A percentile compares a stretch with the other conserved stretches of the same genome.
phyloP scores from a whole-genome alignment of 2,888 invertebrate species.

The Ditula angustiorana region DNA sequence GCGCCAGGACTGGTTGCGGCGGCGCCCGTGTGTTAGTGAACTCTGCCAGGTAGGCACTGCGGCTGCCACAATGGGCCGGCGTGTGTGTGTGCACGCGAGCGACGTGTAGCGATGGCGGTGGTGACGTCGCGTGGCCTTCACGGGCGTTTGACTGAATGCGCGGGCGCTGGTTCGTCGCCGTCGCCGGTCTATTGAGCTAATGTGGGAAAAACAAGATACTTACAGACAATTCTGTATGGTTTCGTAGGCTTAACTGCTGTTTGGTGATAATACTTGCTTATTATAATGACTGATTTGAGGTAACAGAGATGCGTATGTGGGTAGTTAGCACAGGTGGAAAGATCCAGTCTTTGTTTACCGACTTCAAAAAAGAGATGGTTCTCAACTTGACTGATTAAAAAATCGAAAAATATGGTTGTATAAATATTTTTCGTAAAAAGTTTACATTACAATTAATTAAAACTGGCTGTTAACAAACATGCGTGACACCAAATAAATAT shows the following conservation, averaged over 20 bases:
- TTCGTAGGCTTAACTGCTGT: background rate
- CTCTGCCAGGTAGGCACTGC: constrained; percentile 63
- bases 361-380: no score
- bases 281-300: no score
- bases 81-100: constrained; percentile 46
- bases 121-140: constrained; percentile 73
- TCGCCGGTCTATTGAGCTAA: constrained; percentile 31
- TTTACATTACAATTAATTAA: no score
- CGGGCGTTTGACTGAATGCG: constrained; percentile 66
- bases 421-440: no score
- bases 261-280: background rate
- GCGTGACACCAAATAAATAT: no score
- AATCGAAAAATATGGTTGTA: no score
- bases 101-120: constrained; percentile 58
- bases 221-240: constrained; percentile 22
- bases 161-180: constrained; percentile 50
- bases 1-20: constrained; percentile 64
- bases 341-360: no score
- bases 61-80: constrained; percentile 40
- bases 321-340: background rate
- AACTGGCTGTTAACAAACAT: background rate
- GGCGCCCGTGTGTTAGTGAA: constrained; percentile 70
- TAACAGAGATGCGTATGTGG: no score
- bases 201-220: constrained; percentile 31
- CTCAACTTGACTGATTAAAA: no score